A percentile compares a stretch with the other conserved stretches of the same genome.
These are phyloP conservation scores for Cynodonichthys magdalenae DNA, from an alignment of 2,797 vertebrate species.

Conservation along the genomic window DNA sequence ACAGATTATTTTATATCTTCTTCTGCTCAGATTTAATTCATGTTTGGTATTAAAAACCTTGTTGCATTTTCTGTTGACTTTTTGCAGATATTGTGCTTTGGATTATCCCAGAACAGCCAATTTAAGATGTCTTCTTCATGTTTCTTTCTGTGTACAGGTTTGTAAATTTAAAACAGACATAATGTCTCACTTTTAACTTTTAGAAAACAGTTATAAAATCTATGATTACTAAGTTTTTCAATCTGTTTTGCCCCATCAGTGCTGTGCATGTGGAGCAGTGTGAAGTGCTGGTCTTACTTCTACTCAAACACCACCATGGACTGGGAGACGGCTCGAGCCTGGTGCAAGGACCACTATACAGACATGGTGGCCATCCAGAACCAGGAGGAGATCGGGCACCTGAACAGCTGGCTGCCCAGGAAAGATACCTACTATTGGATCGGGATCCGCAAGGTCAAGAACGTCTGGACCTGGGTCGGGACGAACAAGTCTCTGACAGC, in stretches of 20 bases:
- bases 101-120: conserved; percentile 21
- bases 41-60: not conserved
- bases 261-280: conserved; percentile 60
- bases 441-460: conserved; percentile 82
- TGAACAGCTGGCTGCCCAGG: conserved; percentile 66
- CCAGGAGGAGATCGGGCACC: conserved; percentile 77
- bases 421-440: conserved; percentile 79
- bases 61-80: conserved; percentile 20
- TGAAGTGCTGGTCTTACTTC: conserved; percentile 80
- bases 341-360: conserved; percentile 72
- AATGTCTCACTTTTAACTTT: not conserved
- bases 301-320: conserved; percentile 67
- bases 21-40: not conserved
- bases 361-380: conserved; percentile 88
- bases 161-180: conserved; percentile 25
- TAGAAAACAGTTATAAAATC: not conserved
- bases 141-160: conserved; percentile 69
- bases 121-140: conserved; percentile 30
- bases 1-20: not conserved
- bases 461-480: conserved; percentile 84
- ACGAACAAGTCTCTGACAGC: conserved; percentile 79
- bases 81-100: conserved; percentile 43
- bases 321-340: conserved; percentile 68
- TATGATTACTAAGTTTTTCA: not conserved
- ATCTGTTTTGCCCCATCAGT: conserved; percentile 56